Evolutionary conservation across 2,888 invertebrate species (phyloP).

Genomic region (Diloba caeruleocephala): DNA sequence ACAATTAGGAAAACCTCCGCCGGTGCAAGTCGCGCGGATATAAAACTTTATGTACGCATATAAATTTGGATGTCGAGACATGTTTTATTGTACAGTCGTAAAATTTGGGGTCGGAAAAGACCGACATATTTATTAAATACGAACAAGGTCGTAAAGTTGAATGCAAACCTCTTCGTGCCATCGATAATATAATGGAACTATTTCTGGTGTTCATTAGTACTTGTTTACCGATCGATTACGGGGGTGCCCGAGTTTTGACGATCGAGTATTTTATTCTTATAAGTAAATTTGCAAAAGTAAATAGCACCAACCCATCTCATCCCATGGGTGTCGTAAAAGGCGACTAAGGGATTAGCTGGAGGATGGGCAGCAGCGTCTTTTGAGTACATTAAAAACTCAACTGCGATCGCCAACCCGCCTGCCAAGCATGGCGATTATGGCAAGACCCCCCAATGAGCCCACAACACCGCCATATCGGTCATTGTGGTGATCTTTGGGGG

Average conservation of each 20-base stretch:
- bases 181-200: constrained; percentile 82
- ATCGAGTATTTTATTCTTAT: too few species aligned
- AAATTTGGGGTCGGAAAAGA: constrained; percentile 87
- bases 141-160: constrained; percentile 86
- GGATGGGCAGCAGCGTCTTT: too few species aligned
- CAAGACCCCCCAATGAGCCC: too few species aligned
- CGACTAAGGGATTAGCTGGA: too few species aligned
- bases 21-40: constrained; percentile 86
- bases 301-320: constrained; percentile 19
- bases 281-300: constrained; percentile 16
- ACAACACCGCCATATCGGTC: too few species aligned
- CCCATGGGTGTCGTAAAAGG: too few species aligned
- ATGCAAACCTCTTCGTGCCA: constrained; percentile 84
- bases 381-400: too few species aligned
- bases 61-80: constrained; percentile 89
- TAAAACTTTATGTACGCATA: constrained; percentile 89
- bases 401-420: too few species aligned
- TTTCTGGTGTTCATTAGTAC: constrained; percentile 68
- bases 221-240: constrained; percentile 53
- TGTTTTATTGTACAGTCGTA: constrained; percentile 88
- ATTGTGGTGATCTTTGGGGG: too few species aligned
- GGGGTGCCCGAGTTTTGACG: constrained; percentile 10
- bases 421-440: too few species aligned
- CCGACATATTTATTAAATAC: constrained; percentile 89
- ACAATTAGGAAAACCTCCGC: constrained; percentile 84